These are phyloP conservation scores for Dermolepida albohirtum DNA, from an alignment of 2,888 invertebrate species.

Conservation along the genomic window DNA sequence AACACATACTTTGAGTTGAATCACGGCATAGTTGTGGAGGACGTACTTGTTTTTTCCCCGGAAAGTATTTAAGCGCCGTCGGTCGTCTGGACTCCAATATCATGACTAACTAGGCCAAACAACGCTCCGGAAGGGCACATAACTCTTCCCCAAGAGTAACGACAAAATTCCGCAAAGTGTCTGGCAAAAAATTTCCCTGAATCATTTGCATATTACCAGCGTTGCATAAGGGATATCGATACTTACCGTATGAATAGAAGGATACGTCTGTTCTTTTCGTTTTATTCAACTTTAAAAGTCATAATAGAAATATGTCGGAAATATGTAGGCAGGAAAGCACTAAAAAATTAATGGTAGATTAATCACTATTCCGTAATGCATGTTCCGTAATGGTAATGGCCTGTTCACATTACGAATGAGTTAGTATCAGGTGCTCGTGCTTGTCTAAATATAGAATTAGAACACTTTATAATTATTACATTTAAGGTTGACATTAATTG, in stretches of 20 bases:
- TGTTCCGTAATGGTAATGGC: conserved; percentile 7
- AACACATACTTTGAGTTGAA: conserved; percentile 26
- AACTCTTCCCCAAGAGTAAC: background rate
- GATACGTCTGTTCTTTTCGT: background rate
- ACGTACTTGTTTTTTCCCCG: conserved; percentile 14
- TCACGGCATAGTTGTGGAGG: conserved; percentile 32
- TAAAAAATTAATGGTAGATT: conserved; percentile 5
- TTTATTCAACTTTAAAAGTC: conserved; percentile 1
- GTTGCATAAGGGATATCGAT: too few species aligned
- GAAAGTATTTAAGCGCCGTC: conserved; percentile 38
- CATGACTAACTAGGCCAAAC: conserved; percentile 23
- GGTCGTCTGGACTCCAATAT: conserved; percentile 21
- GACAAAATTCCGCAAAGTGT: conserved; percentile 10
- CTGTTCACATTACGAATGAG: conserved; percentile 2
- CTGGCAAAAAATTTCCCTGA: conserved; percentile 17
- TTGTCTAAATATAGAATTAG: conserved; percentile 10
- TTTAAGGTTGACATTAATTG: conserved; percentile 19
- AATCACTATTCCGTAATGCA: conserved; percentile 10
- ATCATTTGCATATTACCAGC: conserved; percentile 9
- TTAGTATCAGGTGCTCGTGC: background rate
- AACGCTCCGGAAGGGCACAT: conserved; percentile 17
- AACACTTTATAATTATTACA: conserved; percentile 18
- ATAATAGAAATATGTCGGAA: background rate
- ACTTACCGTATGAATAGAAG: background rate
- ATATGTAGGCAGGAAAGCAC: conserved; percentile 1